A percentile compares a stretch with the other conserved stretches of the same genome.
Evolutionary conservation across 2,113 vertebrate genomes (phyloP).

Genomic region (Physeter macrocephalus): DNA sequence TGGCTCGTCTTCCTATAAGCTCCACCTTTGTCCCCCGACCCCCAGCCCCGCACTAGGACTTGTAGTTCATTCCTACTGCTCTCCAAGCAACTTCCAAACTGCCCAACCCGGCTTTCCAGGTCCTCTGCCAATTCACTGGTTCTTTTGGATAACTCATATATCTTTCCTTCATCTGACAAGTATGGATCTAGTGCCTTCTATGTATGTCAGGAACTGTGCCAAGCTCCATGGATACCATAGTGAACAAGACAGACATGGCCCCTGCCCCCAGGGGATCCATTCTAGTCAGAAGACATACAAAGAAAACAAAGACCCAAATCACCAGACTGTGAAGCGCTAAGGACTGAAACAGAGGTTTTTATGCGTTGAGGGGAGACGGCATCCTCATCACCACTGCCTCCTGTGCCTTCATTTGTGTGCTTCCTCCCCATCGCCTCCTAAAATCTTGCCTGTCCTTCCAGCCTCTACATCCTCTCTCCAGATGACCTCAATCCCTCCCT

Average conservation of each 20-base stretch:
- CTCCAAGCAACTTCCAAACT: background rate
- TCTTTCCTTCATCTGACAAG: background rate
- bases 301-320: background rate
- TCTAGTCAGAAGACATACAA: background rate
- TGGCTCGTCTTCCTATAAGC: background rate
- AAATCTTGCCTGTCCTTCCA: background rate
- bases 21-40: rapidly evolving
- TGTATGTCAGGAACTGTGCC: background rate
- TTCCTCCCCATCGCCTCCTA: background rate
- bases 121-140: background rate
- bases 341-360: background rate
- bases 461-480: background rate
- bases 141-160: background rate
- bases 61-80: background rate
- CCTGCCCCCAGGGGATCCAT: background rate
- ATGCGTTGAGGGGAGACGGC: background rate
- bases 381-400: background rate
- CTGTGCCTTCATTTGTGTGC: background rate
- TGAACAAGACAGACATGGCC: background rate
- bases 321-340: background rate
- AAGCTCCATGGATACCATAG: background rate
- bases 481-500: background rate
- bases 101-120: background rate
- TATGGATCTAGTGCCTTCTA: background rate
- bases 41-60: rapidly evolving